Percentiles rank a stretch among this genome's conserved stretches.
phyloP scores from a whole-genome alignment of 2,797 vertebrate species.

The Sebastes nivosus region DNA sequence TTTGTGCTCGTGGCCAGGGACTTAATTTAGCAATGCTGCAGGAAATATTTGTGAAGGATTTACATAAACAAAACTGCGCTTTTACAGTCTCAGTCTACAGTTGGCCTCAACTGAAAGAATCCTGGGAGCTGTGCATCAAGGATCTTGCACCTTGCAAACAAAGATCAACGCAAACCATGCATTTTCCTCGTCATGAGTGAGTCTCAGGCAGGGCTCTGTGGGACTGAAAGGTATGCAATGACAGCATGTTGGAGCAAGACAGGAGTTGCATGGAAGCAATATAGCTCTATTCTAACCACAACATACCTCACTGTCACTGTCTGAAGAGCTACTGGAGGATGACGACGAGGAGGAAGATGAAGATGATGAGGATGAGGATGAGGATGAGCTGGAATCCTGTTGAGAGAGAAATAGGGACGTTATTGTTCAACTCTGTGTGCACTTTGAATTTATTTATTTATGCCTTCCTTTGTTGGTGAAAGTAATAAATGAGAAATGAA shows the following conservation, averaged over 20 bases:
- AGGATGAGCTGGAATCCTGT: conserved; percentile 68
- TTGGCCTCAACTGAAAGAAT: not conserved
- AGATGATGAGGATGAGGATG: conserved; percentile 1
- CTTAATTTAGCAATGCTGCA: not conserved
- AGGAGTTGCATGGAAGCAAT: not conserved
- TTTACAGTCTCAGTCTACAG: not conserved
- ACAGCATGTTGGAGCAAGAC: conserved; percentile 5
- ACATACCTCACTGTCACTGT: conserved; percentile 77
- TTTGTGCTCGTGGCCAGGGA: not conserved
- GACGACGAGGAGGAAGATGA: conserved; percentile 59
- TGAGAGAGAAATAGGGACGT: not conserved
- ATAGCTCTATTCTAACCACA: not conserved
- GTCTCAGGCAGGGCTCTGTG: not conserved
- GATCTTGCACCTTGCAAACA: not conserved
- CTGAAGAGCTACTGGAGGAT: conserved; percentile 71
- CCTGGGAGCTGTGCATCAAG: not conserved
- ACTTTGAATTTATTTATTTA: conserved; percentile 1
- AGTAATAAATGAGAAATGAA: conserved; percentile 3
- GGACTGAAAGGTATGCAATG: not conserved
- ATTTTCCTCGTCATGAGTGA: not conserved
- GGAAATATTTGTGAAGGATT: conserved; percentile 16
- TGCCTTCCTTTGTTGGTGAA: not conserved
- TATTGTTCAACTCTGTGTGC: not conserved
- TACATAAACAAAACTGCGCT: conserved; percentile 8
- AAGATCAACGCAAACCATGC: not conserved